These are phyloP conservation scores for Erebia aethiops DNA, from an alignment of 2,888 invertebrate genomes.

Conservation along the genomic window DNA sequence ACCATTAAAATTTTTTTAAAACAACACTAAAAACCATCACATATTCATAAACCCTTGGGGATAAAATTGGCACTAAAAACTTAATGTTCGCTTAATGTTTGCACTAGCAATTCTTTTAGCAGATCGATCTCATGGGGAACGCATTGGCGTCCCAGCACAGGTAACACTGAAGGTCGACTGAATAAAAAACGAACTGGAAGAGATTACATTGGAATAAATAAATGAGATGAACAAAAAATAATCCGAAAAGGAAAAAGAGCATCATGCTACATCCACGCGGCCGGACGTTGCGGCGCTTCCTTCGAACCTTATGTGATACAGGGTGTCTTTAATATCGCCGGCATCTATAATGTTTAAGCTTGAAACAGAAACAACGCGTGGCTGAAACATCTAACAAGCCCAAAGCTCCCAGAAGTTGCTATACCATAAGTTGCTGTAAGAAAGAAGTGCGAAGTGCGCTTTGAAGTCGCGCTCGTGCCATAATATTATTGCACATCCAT, in stretches of 20 bases:
- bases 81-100: neutral
- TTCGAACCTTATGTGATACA: constrained; percentile 69
- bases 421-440: too few relatives aligned
- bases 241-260: constrained; percentile 76
- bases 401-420: too few relatives aligned
- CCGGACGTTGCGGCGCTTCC: constrained; percentile 83
- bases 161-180: constrained; percentile 83
- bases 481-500: too few relatives aligned
- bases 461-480: too few relatives aligned
- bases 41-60: constrained; percentile 23
- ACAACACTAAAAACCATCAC: constrained; percentile 34
- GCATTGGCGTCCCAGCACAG: constrained; percentile 77
- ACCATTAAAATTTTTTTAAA: constrained; percentile 40
- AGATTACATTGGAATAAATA: constrained; percentile 84
- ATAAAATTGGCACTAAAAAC: neutral
- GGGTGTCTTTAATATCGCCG: constrained; percentile 50
- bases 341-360: constrained; percentile 5
- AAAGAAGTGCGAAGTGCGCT: too few relatives aligned
- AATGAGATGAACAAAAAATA: constrained; percentile 83
- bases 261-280: constrained; percentile 81
- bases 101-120: constrained; percentile 45
- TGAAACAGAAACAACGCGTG: neutral
- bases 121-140: constrained; percentile 59
- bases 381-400: too few relatives aligned
- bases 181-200: constrained; percentile 82